Base-by-base conservation (phyloP, 2,797 vertebrate species). In the Schizothorax lantsangensis region DNA sequence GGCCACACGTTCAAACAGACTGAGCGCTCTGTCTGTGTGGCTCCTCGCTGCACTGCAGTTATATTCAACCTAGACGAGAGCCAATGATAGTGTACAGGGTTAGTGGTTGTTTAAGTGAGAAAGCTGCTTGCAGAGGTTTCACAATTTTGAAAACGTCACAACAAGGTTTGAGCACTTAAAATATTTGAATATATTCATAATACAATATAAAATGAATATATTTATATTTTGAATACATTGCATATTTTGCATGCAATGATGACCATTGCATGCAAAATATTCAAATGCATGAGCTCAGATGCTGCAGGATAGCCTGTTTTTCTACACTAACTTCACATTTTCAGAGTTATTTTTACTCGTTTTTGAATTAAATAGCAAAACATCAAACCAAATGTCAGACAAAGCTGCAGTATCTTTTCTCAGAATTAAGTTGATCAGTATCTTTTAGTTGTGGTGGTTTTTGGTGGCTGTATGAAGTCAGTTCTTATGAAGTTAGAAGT, bases 1-100 rank as follows among this genome's bases (percentile, higher is more conserved):
- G 49, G 62, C 92, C 9, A 87, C 14, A 6, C 82, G 90, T 10
- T 92, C 30, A 21, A 90, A 59, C 6, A 0, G 6, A 0, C 0
- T 0, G 0, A 79, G 6, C 0, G 19, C 10, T 21, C 0, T 9
- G 0, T 40, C 62, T 43, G 49, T 33, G 45, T 43, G 9, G 5
- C 69, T 81, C 15, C 0, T 0, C 11, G 0, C 0, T 54, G 7
- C 0, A 54, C 59, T 88, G 81, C 78, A 84, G 84, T 86, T 88
- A 10, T 40, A 59, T 8, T 2, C 19, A 17, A 83, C 19, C 43
- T 52, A 71, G 17, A 84, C 15, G 2, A 74, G 14, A 87, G 5
- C 30, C 23, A 38, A 62, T 33, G 33, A 10, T 5, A n/a, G 33
- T 43, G 30, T 2, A 5, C 47, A 5, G 12, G 12, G 43, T 68